Evolutionary conservation across 2,113 vertebrate species (phyloP), one percentile per base, ranked within the genome.

Genomic region (Sprattus sprattus): DNA sequence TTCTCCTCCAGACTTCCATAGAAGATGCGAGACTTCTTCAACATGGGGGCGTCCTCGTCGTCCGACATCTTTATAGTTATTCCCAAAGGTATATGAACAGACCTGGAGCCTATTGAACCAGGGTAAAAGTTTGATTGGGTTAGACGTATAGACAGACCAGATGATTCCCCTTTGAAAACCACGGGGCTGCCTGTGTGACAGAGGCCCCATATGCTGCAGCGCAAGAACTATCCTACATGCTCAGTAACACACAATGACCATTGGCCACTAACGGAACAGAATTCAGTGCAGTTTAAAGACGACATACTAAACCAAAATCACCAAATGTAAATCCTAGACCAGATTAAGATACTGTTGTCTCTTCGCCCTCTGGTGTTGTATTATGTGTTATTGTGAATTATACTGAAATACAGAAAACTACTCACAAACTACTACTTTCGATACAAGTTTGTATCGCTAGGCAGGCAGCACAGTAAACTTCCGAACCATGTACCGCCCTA

Each of bases 1-100:
- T 97, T 98, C 86, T 98, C 98, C 89, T 99, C 98, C 94, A 99
- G 93, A 85, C 98, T 99, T 60, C 98, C 98, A 0, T 99, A 99
- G 89, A 96, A 99, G 87, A 99, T 96, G 4, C 97, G 96, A 0
- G 94, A 90, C 87, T 90, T 97, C 93, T 99, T 99, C 83, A 96
- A 87, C 1, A 94, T 87, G 0, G 92, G 83, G 0, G 85, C 92
- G 0, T 97, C 97, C 0, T 97, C 92, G 0, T 98, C 97, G 75
- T 98, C 97, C 0, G 96, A 91, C 22, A 97, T 92, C 50, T 94
- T 94, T 50, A 50, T 28, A 52, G 4, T 47, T 60, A 18, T 44
- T 28, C 78, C 28, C 44, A 82, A 78, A 28, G 4, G 11, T 39
- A 39, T 39, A 28, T 39, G 13, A 39, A 78, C 54, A 78, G 25